Base-by-base conservation (phyloP, 2,888 invertebrate species). In the Lasioglossum morio region DNA sequence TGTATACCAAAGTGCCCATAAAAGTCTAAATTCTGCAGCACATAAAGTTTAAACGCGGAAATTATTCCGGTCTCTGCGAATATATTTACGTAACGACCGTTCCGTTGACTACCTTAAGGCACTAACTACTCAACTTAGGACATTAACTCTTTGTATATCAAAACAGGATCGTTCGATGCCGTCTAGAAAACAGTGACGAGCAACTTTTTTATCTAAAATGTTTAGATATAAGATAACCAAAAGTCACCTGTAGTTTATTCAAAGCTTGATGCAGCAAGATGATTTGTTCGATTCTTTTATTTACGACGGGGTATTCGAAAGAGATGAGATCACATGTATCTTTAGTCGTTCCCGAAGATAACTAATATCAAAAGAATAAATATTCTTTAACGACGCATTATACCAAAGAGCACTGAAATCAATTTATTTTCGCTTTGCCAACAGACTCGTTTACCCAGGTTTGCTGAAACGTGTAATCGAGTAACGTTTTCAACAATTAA, bases 11-110 rank as follows among this genome's bases (percentile, higher is more conserved):
- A 83, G 37, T 77, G 73, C 76, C 46, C 79, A 80, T 84, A 85
- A 85, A 84, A 78, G 76, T 80, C 73, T 80, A 80, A 57, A 84
- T 77, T 84, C 63, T 74, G 77, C 74, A 27, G 74, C 46, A 60
- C 79, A 77, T 77, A 77, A 85, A 85, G 77, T 84, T 84, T 85
- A 74, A 85, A 85, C 77, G 85, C 72, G 70, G 77, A 77, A 85
- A 84, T 85, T 85, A 85, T 85, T 85, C 85, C 80, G 70, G 40
- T 72, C 69, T 27, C 46, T 1, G 74, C 43, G 85, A 84, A 84
- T 85, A 85, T 84, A 85, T 85, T 85, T 84, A 70, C 74, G 70
- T 84, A 85, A 85, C 85, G 85, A 80, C 70, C 79, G 70, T 72
- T 79, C 77, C 73, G 84, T 84, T 85, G 74, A 80, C 79, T 85